Conservation (phyloP, 2,113 vertebrate species). For the Narcine bancroftii region DNA sequence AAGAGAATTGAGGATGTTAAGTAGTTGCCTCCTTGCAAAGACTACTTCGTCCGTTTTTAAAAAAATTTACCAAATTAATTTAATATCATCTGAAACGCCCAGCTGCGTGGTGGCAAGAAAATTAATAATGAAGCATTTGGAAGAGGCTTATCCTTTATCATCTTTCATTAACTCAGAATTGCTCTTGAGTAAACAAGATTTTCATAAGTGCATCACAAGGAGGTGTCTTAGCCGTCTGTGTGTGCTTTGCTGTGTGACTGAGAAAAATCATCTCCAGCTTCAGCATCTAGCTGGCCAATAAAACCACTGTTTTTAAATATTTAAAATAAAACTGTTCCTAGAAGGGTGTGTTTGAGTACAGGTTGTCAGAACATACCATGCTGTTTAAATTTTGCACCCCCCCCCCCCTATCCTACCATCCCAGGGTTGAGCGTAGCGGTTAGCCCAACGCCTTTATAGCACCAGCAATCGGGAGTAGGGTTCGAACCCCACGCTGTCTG, state of each 20-base stretch:
- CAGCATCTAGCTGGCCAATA: neutral
- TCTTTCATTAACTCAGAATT: slow-evolving; percentile 23
- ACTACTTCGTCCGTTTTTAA: slow-evolving; percentile 13
- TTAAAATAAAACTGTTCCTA: neutral
- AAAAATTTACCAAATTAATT: slow-evolving; percentile 28
- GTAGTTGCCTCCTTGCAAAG: neutral
- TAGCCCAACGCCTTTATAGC: too few relatives aligned
- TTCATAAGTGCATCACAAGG: slow-evolving; percentile 23
- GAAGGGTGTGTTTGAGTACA: neutral
- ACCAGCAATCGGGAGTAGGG: too few relatives aligned
- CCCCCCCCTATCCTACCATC: too few relatives aligned
- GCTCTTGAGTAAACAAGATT: slow-evolving; percentile 30
- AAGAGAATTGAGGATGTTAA: neutral
- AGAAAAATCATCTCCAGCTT: neutral
- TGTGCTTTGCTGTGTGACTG: neutral
- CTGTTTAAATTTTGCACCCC: neutral
- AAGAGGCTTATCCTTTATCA: slow-evolving; percentile 25
- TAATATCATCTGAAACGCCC: slow-evolving; percentile 13
- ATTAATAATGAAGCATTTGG: slow-evolving; percentile 26
- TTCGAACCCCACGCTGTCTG: too few relatives aligned
- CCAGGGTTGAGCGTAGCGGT: too few relatives aligned
- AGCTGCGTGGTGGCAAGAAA: slow-evolving; percentile 30
- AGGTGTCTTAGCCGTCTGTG: neutral
- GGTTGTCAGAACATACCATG: neutral
- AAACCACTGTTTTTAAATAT: neutral